Evolutionary conservation across 2,797 vertebrate species (phyloP).

Genomic region (Gambusia yucatana): DNA sequence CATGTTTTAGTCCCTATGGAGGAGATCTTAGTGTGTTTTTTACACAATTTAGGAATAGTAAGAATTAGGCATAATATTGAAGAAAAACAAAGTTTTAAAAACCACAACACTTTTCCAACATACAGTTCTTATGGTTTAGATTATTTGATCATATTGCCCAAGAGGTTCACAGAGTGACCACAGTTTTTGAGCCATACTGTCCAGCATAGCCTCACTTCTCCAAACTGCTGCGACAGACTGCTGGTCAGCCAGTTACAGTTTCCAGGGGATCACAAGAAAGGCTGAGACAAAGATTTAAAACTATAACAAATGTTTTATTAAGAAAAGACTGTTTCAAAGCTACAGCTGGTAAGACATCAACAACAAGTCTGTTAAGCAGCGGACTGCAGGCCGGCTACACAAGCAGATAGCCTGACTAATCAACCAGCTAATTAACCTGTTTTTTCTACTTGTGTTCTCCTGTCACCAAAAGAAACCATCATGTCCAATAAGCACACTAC

Average conservation of each 20-base stretch:
- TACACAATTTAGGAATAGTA: slow-evolving; percentile 38
- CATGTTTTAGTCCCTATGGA: slow-evolving; percentile 66
- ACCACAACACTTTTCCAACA: background rate
- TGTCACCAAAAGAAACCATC: background rate
- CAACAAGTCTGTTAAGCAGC: background rate
- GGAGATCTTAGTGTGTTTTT: slow-evolving; percentile 51
- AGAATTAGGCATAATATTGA: background rate
- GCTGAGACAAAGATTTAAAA: background rate
- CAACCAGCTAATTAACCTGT: background rate
- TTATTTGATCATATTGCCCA: background rate
- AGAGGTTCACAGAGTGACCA: background rate
- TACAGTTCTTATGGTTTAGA: background rate
- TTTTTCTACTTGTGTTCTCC: background rate
- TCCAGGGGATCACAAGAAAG: background rate
- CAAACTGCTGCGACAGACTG: background rate
- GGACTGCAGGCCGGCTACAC: background rate
- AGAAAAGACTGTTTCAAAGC: background rate
- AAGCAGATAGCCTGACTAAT: background rate
- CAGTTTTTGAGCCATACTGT: background rate
- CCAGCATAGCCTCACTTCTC: no score
- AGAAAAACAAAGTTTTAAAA: background rate
- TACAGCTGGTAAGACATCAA: background rate
- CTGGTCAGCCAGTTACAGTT: background rate
- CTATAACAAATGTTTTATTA: background rate
- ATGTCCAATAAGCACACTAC: background rate